A percentile compares a stretch with the other conserved stretches of the same genome.
phyloP scores from a whole-genome alignment of 2,113 vertebrate species.

The Pitta sordida region DNA sequence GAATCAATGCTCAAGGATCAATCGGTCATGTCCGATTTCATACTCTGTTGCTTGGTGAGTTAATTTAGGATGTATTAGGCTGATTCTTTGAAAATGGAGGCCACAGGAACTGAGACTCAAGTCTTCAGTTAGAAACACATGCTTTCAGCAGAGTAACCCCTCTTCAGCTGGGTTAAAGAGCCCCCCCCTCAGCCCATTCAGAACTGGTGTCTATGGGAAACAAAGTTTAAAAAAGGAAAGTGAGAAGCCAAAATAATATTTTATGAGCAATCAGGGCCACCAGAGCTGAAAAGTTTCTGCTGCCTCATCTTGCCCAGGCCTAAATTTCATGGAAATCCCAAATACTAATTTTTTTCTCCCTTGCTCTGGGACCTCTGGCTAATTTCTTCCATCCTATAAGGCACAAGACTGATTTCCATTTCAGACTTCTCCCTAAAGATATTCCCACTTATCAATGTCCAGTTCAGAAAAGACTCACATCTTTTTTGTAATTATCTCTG shows the following conservation, averaged over 20 bases:
- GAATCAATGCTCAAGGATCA: constrained; percentile 68
- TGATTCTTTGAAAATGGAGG: constrained; percentile 10
- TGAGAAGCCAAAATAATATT: background rate
- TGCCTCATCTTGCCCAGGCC: background rate
- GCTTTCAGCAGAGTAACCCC: background rate
- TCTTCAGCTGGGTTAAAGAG: background rate
- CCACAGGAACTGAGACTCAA: background rate
- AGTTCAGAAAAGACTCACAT: background rate
- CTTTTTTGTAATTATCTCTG: background rate
- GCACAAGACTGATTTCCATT: background rate
- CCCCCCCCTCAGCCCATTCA: background rate
- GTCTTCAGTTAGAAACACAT: background rate
- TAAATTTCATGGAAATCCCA: background rate
- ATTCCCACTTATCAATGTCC: background rate
- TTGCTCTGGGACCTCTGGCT: background rate
- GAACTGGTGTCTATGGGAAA: background rate
- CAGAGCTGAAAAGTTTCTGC: background rate
- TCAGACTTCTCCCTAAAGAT: background rate
- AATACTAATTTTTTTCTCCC: background rate
- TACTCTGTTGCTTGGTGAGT: constrained; percentile 64
- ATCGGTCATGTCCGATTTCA: constrained; percentile 80
- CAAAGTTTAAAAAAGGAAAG: background rate
- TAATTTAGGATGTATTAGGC: constrained; percentile 26
- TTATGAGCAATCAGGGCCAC: background rate
- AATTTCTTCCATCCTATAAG: background rate